Evolutionary conservation across 64 coral and sea anemone genomes (phyloP), one percentile per base, ranked within the genome.

Genomic region (Acropora yongei): DNA sequence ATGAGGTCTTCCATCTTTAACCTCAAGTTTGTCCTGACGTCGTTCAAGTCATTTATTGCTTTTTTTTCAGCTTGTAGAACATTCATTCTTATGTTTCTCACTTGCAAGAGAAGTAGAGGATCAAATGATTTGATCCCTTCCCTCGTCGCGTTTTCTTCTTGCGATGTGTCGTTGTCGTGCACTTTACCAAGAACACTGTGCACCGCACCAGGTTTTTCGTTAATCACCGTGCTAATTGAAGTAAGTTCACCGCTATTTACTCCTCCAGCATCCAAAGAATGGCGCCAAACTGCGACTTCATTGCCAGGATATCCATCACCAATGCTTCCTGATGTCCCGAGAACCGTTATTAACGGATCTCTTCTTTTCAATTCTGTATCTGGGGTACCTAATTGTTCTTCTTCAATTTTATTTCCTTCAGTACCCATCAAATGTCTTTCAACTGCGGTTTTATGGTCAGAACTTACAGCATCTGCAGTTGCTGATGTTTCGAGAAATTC

Each of bases 1-100:
- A 87, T 45, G 3, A 93, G 78, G 72, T 63, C 80, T 72, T 79
- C 75, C 65, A 87, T 80, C 57, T 80, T 93, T 40, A 11, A 57
- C 18, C 74, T 46, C 19, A 93, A 77, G 9, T 87, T 74, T 47
- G 79, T 63, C 47, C 86, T 77, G 44, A 93, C 86, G 19, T 86
- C 53, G 1, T 80, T 82, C 10, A 93, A 11, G 49, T 93, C 91
- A 79, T 69, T 63, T 7, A 72, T 87, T 30, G 77, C 91, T 44
- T 86, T 75, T n/a, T 60, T 87, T 42, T 93, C 82, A 17, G 91
- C 91, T 30, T 80, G 42, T 43, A 93, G 30, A 66, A 93, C 83
- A 55, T 86, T 78, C 17, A 48, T 80, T 76, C 86, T 45, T 66
- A 93, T 86, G 18, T 87, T 68, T 18, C 86, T 69, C 12, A 93